A percentile compares a stretch with the other conserved stretches of the same genome.
Conservation (phyloP, 2,113 vertebrate species). For the Podilymbus podiceps region DNA sequence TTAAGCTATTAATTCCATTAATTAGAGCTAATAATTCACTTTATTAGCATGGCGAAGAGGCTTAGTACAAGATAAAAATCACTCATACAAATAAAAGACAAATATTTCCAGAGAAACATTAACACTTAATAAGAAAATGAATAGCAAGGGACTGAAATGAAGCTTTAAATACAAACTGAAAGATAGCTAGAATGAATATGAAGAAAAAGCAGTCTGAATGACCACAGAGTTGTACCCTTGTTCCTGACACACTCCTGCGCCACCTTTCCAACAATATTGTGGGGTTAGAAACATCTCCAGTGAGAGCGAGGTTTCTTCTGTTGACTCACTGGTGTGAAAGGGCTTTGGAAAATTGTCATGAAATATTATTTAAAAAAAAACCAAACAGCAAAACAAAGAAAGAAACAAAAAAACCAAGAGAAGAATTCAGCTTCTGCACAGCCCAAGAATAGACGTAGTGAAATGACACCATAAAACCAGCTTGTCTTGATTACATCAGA, state of each 20-base stretch:
- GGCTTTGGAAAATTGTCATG: not conserved
- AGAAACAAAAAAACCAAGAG: not conserved
- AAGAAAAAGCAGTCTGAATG: not conserved
- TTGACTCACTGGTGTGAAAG: not conserved
- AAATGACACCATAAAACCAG: not conserved
- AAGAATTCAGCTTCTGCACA: not conserved
- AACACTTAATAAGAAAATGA: slow-evolving; percentile 1
- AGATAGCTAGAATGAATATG: not conserved
- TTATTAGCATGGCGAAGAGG: not conserved
- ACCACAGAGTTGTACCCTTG: not conserved
- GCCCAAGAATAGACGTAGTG: not conserved
- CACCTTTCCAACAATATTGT: not conserved
- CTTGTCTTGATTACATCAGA: not conserved
- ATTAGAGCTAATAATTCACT: slow-evolving; percentile 21
- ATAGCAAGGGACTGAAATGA: not conserved
- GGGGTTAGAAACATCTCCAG: not conserved
- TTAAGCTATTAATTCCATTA: slow-evolving; percentile 2
- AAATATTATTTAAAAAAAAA: not conserved
- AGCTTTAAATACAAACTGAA: not conserved
- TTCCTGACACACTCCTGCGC: not conserved
- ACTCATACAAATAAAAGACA: not conserved
- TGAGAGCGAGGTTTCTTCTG: not conserved
- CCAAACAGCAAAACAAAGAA: not conserved
- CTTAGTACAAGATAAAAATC: not conserved
- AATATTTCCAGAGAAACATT: not conserved